A percentile compares a stretch with the other conserved stretches of the same genome.
These are phyloP conservation scores for Heteropelma amictum DNA, from an alignment of 2,888 invertebrate genomes.

Conservation along the genomic window DNA sequence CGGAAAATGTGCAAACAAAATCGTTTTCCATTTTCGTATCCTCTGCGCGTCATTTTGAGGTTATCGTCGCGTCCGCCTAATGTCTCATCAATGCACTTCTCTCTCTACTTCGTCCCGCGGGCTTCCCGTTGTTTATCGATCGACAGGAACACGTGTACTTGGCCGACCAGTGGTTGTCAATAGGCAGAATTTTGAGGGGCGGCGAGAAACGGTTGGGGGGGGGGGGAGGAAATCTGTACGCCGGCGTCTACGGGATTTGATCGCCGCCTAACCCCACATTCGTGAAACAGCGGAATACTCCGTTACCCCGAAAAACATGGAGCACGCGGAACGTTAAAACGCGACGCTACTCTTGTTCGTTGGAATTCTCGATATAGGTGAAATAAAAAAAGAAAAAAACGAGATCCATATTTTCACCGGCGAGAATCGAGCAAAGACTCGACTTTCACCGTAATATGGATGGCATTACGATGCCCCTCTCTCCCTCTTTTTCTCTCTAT, in stretches of 20 bases:
- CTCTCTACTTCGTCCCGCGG: neutral
- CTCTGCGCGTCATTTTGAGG: neutral
- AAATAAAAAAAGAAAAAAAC: no score
- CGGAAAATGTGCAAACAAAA: neutral
- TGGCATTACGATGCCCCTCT: slow-evolving; percentile 4
- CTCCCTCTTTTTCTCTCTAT: slow-evolving; percentile 36
- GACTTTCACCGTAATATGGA: slow-evolving; percentile 43
- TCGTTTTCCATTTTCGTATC: neutral
- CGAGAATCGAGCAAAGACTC: slow-evolving; percentile 29
- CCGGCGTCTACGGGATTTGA: slow-evolving; percentile 55
- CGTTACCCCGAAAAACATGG: slow-evolving; percentile 30
- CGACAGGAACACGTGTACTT: slow-evolving; percentile 66
- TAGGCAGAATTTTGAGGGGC: slow-evolving; percentile 3
- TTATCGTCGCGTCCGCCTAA: slow-evolving; percentile 14
- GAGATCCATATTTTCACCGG: slow-evolving; percentile 65
- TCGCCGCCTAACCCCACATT: slow-evolving; percentile 32
- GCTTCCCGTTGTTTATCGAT: slow-evolving; percentile 64
- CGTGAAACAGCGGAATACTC: slow-evolving; percentile 10
- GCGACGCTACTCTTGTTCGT: no score
- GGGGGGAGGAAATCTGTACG: slow-evolving; percentile 45
- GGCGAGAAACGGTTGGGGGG: slow-evolving; percentile 15
- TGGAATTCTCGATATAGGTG: no score
- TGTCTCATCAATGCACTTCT: slow-evolving; percentile 40
- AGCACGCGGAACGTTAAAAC: no score
- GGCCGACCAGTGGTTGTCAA: slow-evolving; percentile 64